Evolutionary conservation across 92 coral and sea anemone species (phyloP), one percentile per base, ranked within the genome.

Genomic region (Porites lobata): DNA sequence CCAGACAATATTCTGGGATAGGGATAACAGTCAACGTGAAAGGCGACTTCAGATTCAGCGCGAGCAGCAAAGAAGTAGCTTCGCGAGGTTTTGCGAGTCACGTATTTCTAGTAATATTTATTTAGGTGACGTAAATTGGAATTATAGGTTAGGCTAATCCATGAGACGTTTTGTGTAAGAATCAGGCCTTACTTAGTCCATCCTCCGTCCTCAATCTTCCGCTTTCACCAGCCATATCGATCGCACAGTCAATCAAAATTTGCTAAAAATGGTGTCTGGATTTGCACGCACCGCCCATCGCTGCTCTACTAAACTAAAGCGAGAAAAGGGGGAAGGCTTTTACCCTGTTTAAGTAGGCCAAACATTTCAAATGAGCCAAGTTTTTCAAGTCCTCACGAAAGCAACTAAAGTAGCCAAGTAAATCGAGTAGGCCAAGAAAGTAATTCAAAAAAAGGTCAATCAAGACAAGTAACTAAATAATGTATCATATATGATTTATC

Each of bases 401-500:
- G 69, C 21, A 65, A 65, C 69, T 65, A 65, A 65, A 65, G 69
- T 32, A 32, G 5, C 43, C 43, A 32, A 32, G 43, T 32, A 32
- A 32, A 32, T 32, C 43, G 2, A 32, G 43, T 32, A 32, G 43
- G 43, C 43, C 43, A 32, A 32, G 43, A 32, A 32, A 32, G 43
- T 32, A 32, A 32, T 32, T 32, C 4, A 32, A 32, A 32, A 1
- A 32, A 32, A 32, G 43, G 43, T 32, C 43, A 67, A 67, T 67
- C 72, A 67, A n/a, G 72, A 67, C 72, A 67, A 67, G 72, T 8
- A 67, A 67, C 72, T 67, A 67, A 32, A 32, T 67, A 67, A 67
- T 9, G 72, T 67, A 67, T 67, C 72, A 67, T 67, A 67, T 67
- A 67, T 67, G 50, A 21, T 21, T 14, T 67, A 67, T 67, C 50